Conservation (phyloP, 2,888 invertebrate species). For the Heteromurus nitidus region DNA sequence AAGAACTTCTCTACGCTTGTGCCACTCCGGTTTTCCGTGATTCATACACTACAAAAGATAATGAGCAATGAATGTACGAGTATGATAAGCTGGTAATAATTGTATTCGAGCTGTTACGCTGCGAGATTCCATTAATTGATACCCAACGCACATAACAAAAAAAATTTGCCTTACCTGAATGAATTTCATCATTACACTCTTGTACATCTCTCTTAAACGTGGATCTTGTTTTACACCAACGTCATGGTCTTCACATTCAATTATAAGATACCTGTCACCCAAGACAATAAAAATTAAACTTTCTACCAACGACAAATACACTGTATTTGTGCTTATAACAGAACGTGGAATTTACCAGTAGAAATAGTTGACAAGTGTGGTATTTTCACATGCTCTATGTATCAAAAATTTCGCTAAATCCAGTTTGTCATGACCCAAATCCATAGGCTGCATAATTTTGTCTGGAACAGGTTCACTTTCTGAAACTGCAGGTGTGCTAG, state of each 20-base stretch:
- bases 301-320: not conserved
- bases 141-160: not conserved
- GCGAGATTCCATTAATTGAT: no score
- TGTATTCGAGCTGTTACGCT: no score
- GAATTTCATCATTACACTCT: constrained; percentile 91
- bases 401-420: constrained; percentile 95
- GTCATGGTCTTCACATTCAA: constrained; percentile 94
- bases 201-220: constrained; percentile 88
- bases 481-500: constrained; percentile 40
- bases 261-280: constrained; percentile 82
- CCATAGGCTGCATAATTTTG: not conserved
- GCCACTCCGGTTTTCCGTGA: constrained; percentile 82
- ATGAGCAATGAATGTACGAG: no score
- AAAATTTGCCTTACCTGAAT: constrained; percentile 79
- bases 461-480: constrained; percentile 39
- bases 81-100: no score
- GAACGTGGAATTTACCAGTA: constrained; percentile 91
- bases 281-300: not conserved
- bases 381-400: constrained; percentile 90
- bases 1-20: constrained; percentile 85
- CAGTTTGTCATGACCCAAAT: constrained; percentile 64
- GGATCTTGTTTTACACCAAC: constrained; percentile 83
- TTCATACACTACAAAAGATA: constrained; percentile 74
- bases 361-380: constrained; percentile 94
- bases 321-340: not conserved